Evolutionary conservation across 37 sponge, comb jelly and placozoan genomes (phyloP).

Genomic region (Amphimedon queenslandica): DNA sequence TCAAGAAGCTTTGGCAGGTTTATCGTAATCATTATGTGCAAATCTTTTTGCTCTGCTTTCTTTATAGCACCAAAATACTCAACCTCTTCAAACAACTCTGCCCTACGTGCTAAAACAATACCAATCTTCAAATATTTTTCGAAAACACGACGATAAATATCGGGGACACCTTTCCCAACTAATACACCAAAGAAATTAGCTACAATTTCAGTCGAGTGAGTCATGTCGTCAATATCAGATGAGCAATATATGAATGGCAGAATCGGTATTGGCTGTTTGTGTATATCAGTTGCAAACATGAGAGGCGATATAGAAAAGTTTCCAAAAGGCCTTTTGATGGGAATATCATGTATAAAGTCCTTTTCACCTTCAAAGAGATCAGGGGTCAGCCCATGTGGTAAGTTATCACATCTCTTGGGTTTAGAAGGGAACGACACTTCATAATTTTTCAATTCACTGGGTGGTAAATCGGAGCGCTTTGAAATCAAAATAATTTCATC

Average conservation of each 20-base stretch:
- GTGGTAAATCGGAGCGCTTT: too few relatives aligned
- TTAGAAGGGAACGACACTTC: too few relatives aligned
- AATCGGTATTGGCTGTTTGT: not conserved
- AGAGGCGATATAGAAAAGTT: not conserved
- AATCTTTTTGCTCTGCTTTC: not conserved
- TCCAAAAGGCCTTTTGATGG: not conserved
- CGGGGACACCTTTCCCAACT: not conserved
- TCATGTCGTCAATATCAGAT: too few relatives aligned
- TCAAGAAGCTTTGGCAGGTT: not conserved
- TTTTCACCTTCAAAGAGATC: too few relatives aligned
- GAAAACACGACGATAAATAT: not conserved
- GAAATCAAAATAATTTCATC: too few relatives aligned
- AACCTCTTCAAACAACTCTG: not conserved
- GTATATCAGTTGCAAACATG: not conserved
- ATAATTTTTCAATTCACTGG: too few relatives aligned
- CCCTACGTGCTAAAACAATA: not conserved
- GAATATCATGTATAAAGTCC: too few relatives aligned
- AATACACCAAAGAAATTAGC: not conserved
- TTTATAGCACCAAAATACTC: conserved; percentile 8
- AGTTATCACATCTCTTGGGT: too few relatives aligned
- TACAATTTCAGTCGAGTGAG: too few relatives aligned
- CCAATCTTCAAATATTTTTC: not conserved
- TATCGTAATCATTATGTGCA: not conserved
- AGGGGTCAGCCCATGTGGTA: too few relatives aligned
- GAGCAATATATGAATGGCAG: too few relatives aligned